A percentile compares a stretch with the other conserved stretches of the same genome.
These are phyloP conservation scores for Artibeus jamaicensis DNA, from an alignment of 2,797 vertebrate species.

Conservation along the genomic window DNA sequence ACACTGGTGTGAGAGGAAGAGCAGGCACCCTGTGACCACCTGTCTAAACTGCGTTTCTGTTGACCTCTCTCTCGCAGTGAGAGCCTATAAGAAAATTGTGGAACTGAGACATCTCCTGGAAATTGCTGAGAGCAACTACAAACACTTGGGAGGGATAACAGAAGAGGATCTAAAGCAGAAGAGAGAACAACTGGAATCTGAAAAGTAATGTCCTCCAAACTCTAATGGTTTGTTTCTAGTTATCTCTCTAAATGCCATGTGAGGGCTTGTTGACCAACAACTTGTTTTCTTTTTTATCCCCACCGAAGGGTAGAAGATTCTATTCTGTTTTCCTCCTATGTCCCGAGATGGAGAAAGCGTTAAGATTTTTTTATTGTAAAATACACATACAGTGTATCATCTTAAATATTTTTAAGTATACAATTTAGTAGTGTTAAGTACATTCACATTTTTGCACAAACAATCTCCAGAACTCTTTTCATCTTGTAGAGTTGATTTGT, in stretches of 20 bases:
- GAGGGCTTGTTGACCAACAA: background rate
- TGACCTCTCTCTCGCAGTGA: slow-evolving; percentile 79
- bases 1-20: background rate
- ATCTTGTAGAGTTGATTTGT: background rate
- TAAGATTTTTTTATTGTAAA: background rate
- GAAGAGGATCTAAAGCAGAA: slow-evolving; percentile 81
- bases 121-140: slow-evolving; percentile 86
- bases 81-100: slow-evolving; percentile 84
- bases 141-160: slow-evolving; percentile 85
- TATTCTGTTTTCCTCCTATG: background rate
- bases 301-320: background rate
- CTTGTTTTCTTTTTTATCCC: background rate
- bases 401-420: background rate
- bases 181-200: slow-evolving; percentile 77
- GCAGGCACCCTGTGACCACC: background rate
- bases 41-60: slow-evolving; percentile 11
- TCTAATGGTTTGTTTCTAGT: slow-evolving; percentile 28
- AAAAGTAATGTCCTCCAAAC: slow-evolving; percentile 81
- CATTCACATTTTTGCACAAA: background rate
- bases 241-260: background rate
- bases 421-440: background rate
- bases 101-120: slow-evolving; percentile 81
- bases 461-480: background rate
- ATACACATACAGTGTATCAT: background rate
- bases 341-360: background rate